These are phyloP conservation scores for Stomatorhinus ivindoensis DNA, from an alignment of 2,113 vertebrate species.

Conservation along the genomic window DNA sequence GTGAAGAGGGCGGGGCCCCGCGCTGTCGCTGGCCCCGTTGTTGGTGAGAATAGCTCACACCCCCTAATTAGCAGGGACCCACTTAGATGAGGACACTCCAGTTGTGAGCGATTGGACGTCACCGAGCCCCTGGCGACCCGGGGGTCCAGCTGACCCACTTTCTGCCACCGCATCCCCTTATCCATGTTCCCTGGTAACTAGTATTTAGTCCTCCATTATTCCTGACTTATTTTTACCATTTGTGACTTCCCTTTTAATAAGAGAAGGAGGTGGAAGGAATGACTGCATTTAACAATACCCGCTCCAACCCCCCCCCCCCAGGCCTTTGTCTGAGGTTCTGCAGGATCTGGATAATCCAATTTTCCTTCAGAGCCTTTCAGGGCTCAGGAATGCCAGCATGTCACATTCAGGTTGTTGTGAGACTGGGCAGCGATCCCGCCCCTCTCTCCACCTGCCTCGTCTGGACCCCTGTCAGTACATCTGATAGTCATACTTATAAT, in stretches of 20 bases:
- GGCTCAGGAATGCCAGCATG: background rate
- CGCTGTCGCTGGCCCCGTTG: background rate
- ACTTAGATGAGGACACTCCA: background rate
- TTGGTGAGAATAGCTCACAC: slow-evolving; percentile 5
- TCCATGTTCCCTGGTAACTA: background rate
- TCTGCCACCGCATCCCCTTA: background rate
- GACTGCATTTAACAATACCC: background rate
- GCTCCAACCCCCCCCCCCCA: background rate
- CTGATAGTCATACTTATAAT: slow-evolving; percentile 59
- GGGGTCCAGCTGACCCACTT: slow-evolving; percentile 24
- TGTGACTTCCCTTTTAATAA: background rate
- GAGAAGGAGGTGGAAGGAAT: background rate
- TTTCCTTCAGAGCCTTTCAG: background rate
- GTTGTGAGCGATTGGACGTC: slow-evolving; percentile 13
- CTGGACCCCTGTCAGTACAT: slow-evolving; percentile 53
- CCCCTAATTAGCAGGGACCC: background rate
- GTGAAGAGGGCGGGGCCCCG: background rate
- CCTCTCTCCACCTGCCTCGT: slow-evolving; percentile 53
- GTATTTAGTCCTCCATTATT: background rate
- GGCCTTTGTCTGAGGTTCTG: background rate
- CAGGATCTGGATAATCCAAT: background rate
- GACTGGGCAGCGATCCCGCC: slow-evolving; percentile 22
- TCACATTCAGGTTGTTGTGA: background rate
- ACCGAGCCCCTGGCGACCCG: background rate
- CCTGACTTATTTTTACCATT: background rate